Base-by-base conservation (phyloP, 2,888 invertebrate species). In the Opisthograptis luteolata region DNA sequence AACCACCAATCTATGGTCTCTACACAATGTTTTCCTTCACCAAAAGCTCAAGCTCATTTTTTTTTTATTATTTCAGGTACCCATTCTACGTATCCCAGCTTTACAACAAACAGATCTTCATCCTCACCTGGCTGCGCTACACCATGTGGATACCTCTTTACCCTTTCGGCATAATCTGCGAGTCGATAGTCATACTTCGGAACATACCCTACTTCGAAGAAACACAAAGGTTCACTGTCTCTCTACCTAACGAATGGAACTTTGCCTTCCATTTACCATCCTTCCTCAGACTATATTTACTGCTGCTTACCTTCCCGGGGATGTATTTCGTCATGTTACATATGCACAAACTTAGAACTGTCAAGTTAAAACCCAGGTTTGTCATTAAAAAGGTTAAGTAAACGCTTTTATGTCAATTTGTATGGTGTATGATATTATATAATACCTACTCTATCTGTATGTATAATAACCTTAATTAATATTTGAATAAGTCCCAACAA, bases 91-190 rank as follows among this genome's bases (percentile, higher is more conserved):
- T 98, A 73, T 91, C 95, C 0, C 95, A 96, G 68, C 84, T 96
- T 0, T 93, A 96, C 69, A 94, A 96, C 48, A 93, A 93, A 15
- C 94, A 96, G 50, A 91, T 96, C 20, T 91, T 92, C 32, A 68
- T 96, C 2, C 80, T 99, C 5, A 98, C 97, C 0, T 99, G 98
- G 98, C 84, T 99, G 1, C 93, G 99, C 9, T 98, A 99, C 81
- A 95, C 96, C 0, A 92, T 97, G 45, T 99, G 98, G 98, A 96
- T 99, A 60, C 94, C 97, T 0, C 91, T 98, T 0, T 99, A 98
- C 81, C 99, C 99, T 0, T 76, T 98, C 25, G 98, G 98, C 3
- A 94, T 98, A 63, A 72, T 97, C 0, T 95, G 96, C 70, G 98
- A 99, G 89, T 95, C 96, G 0, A 93, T 96, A 2, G 92, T 96